A percentile compares a stretch with the other conserved stretches of the same genome.
These are phyloP conservation scores for Ptychodera flava DNA, from an alignment of 35 echinoderm and acorn worm genomes.

Conservation along the genomic window DNA sequence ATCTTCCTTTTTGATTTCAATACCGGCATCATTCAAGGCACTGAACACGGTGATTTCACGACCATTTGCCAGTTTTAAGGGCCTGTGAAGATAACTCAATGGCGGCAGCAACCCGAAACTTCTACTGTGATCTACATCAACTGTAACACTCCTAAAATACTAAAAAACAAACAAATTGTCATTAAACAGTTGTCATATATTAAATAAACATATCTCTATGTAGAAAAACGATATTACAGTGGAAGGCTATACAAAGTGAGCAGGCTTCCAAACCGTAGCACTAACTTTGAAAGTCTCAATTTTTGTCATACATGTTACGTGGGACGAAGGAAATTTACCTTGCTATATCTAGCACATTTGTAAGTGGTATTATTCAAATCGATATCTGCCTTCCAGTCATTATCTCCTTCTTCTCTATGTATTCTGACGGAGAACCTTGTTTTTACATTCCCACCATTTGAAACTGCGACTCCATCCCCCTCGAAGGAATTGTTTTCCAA, in stretches of 20 bases:
- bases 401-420: no score
- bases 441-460: no score
- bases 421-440: no score
- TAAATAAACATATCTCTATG: background rate
- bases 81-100: background rate
- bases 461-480: no score
- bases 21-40: background rate
- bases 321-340: background rate
- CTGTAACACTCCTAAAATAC: background rate
- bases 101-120: background rate
- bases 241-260: background rate
- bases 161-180: background rate
- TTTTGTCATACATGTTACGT: background rate
- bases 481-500: no score
- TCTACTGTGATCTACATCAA: background rate
- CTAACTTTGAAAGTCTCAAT: background rate
- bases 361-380: no score
- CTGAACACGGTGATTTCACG: background rate
- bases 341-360: no score
- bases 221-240: background rate
- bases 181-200: background rate
- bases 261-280: background rate
- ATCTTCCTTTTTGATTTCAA: background rate
- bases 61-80: background rate
- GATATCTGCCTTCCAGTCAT: no score